These are phyloP conservation scores for Diplodus sargus DNA, from an alignment of 2,797 vertebrate species.

Conservation along the genomic window DNA sequence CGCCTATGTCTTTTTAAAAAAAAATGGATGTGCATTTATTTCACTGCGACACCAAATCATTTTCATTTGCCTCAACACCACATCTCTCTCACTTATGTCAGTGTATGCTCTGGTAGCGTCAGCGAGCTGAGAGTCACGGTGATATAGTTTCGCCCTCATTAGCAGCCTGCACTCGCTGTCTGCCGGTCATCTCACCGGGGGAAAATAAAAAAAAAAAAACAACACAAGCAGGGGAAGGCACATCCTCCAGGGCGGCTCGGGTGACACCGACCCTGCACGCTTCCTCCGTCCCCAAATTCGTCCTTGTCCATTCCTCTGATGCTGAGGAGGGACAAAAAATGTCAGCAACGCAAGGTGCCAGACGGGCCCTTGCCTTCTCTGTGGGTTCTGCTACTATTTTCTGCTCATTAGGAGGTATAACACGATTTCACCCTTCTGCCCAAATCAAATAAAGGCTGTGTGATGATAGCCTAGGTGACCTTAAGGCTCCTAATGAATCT, in stretches of 20 bases:
- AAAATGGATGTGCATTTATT: neutral
- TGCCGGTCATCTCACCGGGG: constrained; percentile 3
- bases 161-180: constrained; percentile 42
- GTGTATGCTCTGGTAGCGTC: constrained; percentile 26
- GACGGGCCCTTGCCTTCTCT: constrained; percentile 46
- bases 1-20: neutral
- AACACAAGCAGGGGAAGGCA: constrained; percentile 29
- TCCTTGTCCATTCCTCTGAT: constrained; percentile 47
- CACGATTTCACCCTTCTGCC: constrained; percentile 67
- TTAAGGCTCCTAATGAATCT: constrained; percentile 59
- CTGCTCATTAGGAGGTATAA: constrained; percentile 75
- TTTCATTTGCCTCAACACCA: constrained; percentile 27
- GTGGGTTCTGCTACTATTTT: constrained; percentile 35
- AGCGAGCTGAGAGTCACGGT: constrained; percentile 14
- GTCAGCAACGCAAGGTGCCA: constrained; percentile 56
- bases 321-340: constrained; percentile 45
- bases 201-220: too few species aligned
- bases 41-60: neutral
- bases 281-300: constrained; percentile 25
- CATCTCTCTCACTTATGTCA: constrained; percentile 26
- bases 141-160: constrained; percentile 58
- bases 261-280: constrained; percentile 8
- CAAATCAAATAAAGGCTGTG: constrained; percentile 62
- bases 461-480: constrained; percentile 63
- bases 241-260: constrained; percentile 1